Evolutionary conservation across 2,888 invertebrate genomes (phyloP), one percentile per base, ranked within the genome.

Genomic region (Parasteatoda lunata): DNA sequence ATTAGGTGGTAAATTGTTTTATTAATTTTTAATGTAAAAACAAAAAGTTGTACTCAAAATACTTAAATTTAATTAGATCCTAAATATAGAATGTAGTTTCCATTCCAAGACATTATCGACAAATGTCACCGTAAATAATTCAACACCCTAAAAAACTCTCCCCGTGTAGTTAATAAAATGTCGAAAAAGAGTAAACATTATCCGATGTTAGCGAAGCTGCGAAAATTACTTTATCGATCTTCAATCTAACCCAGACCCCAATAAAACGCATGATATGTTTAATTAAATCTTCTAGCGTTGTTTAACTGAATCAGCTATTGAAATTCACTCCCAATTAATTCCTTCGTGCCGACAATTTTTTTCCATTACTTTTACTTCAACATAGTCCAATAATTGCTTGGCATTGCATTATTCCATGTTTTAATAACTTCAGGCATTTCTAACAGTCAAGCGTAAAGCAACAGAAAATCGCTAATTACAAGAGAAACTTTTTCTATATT

Each of bases 301-400:
- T 83, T 83, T 77, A 72, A 77, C 68, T 72, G 77, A 83, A 83
- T 83, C 83, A 77, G 83, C 77, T 77, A 83, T 83, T 83, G 83
- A 83, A 83, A 83, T 83, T 80, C 66, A 30, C 77, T 66, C 49
- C 70, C 83, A 83, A 83, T 83, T 83, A 83, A 83, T 83, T 83
- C 65, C 30, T 30, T 30, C 65, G 47, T 45, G 77, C n/a, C 52
- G 65, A 54, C 48, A 30, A 65, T 77, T 77, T 77, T 77, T 83
- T 65, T 30, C 73, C 70, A 48, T 51, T 49, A 73, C 54, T 52
- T 83, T 13, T 70, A 45, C 69, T 15, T n/a, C 59, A 77, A 48
- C 52, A 15, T 30, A 72, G 71, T 65, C 77, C 83, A 83, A 83
- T 83, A 83, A 83, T 83, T 83, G 83, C 77, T 83, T n/a, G 72